Conservation (phyloP, 35 echinoderm and acorn worm species). For the Apostichopus japonicus region DNA sequence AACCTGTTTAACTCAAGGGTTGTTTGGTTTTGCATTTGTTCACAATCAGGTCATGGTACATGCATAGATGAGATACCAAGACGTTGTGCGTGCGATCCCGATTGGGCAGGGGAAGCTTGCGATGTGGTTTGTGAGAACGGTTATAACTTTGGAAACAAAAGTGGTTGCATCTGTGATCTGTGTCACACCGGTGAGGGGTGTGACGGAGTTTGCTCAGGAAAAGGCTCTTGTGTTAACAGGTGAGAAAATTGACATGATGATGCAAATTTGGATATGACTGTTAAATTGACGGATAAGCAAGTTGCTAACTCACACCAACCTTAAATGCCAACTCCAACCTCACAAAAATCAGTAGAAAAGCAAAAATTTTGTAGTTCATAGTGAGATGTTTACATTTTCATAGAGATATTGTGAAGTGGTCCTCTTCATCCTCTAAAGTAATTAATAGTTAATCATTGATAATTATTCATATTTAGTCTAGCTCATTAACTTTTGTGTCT, state of each 20-base stretch:
- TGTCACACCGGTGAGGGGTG: slow-evolving; percentile 84
- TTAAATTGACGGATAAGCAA: no score
- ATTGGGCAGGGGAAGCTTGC: slow-evolving; percentile 81
- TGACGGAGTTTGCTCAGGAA: slow-evolving; percentile 66
- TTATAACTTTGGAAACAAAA: slow-evolving; percentile 64
- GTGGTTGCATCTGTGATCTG: slow-evolving; percentile 79
- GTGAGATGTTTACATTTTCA: no score
- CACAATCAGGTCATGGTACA: slow-evolving; percentile 54
- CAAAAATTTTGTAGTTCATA: no score
- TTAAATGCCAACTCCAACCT: no score
- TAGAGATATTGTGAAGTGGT: no score
- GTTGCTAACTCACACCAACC: no score
- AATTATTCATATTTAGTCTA: no score
- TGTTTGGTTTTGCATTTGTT: not conserved
- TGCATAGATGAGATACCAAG: slow-evolving; percentile 69
- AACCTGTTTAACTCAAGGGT: no score
- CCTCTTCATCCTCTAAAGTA: no score
- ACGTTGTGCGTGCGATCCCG: slow-evolving; percentile 58
- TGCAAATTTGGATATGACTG: no score
- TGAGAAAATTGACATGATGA: not conserved
- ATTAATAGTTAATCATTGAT: no score
- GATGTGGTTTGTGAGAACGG: slow-evolving; percentile 73
- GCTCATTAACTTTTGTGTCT: slow-evolving; percentile 45
- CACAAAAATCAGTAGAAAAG: no score
- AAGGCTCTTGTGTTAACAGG: slow-evolving; percentile 70